Percentiles rank a stretch among this genome's conserved stretches.
Evolutionary conservation across 2,113 vertebrate species (phyloP).

Genomic region (Elaphurus davidianus): DNA sequence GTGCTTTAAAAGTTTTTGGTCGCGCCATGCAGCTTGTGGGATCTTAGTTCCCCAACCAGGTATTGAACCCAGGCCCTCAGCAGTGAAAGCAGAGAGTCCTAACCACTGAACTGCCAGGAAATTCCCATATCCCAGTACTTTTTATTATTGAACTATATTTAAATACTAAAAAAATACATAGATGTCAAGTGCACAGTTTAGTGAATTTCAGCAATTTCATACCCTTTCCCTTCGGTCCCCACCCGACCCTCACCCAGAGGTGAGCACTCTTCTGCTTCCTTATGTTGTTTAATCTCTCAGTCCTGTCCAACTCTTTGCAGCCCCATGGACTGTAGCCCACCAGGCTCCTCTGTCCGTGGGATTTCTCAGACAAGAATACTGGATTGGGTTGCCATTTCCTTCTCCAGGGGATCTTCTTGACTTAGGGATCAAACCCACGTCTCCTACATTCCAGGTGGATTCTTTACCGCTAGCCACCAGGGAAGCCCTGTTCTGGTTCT

Average conservation of each 20-base stretch:
- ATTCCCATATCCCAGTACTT: background rate
- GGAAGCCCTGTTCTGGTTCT: background rate
- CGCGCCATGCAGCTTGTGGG: background rate
- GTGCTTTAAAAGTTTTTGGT: background rate
- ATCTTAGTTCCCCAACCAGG: background rate
- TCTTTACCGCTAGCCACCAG: background rate
- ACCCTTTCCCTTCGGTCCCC: background rate
- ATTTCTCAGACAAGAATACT: background rate
- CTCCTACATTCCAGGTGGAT: background rate
- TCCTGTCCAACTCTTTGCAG: background rate
- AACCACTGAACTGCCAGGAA: background rate
- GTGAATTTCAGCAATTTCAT: background rate
- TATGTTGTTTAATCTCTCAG: background rate
- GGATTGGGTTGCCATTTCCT: background rate
- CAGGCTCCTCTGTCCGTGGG: background rate
- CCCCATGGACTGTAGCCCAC: background rate
- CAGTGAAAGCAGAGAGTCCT: background rate
- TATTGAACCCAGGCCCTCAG: background rate
- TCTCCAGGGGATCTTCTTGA: background rate
- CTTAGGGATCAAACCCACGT: background rate
- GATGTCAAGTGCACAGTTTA: background rate
- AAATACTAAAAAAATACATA: background rate
- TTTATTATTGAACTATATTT: slow-evolving; percentile 28
- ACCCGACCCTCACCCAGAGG: background rate
- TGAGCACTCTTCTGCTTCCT: background rate